phyloP scores from a whole-genome alignment of 2,113 vertebrate genomes.

The Prionailurus viverrinus region DNA sequence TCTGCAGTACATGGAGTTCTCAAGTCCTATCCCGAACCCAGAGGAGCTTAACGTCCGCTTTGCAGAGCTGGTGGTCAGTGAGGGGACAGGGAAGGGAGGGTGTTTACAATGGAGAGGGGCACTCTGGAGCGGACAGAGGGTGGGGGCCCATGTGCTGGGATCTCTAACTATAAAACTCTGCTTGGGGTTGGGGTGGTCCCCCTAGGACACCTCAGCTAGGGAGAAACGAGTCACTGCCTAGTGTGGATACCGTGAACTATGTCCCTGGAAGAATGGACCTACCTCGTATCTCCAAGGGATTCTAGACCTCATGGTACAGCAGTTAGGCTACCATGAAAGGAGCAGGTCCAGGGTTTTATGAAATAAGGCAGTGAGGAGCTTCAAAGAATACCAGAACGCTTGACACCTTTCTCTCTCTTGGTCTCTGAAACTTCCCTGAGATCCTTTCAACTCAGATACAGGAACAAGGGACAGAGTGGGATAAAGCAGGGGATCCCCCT shows the following conservation, averaged over 20 bases:
- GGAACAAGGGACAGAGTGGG: neutral
- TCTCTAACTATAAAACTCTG: neutral
- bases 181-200: neutral
- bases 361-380: neutral
- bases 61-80: slow-evolving; percentile 97
- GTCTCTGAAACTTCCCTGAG: neutral
- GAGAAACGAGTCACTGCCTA: neutral
- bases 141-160: neutral
- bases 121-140: neutral
- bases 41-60: slow-evolving; percentile 97
- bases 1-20: slow-evolving; percentile 97
- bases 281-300: neutral
- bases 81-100: neutral
- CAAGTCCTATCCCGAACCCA: slow-evolving; percentile 94
- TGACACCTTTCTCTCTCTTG: neutral
- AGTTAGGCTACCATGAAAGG: neutral
- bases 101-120: neutral
- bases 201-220: too few species aligned
- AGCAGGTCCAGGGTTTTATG: neutral
- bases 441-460: neutral
- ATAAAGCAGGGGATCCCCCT: neutral
- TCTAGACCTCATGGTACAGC: neutral
- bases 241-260: neutral
- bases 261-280: neutral
- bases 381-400: neutral